phyloP scores from a whole-genome alignment of 2,113 vertebrate genomes.

The Nothoprocta perdicaria region DNA sequence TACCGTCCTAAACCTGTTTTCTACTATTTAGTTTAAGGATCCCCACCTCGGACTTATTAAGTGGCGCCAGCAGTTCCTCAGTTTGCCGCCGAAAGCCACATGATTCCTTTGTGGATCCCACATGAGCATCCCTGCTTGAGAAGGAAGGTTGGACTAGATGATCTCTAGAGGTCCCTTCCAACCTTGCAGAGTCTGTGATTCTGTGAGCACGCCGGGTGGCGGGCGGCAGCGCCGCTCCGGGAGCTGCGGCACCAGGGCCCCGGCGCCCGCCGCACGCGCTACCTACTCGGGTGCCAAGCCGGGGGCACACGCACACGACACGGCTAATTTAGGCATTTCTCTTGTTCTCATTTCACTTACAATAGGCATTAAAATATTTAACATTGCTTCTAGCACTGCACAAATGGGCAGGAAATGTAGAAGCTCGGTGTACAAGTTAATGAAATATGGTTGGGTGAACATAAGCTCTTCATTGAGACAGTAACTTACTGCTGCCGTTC shows the following conservation, averaged over 20 bases:
- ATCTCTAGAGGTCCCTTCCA: no score
- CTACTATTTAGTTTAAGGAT: not conserved
- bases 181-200: no score
- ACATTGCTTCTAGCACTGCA: not conserved
- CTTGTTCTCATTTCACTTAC: constrained; percentile 5
- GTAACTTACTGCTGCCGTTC: constrained; percentile 44
- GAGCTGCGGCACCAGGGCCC: fast-evolving
- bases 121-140: no score
- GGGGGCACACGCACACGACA: fast-evolving
- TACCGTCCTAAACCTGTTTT: fast-evolving
- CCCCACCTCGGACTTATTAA: not conserved
- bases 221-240: not conserved
- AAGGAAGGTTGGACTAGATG: no score
- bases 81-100: not conserved
- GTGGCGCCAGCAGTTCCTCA: not conserved
- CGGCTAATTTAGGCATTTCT: not conserved
- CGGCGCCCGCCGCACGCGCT: not conserved
- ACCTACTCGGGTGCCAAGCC: fast-evolving
- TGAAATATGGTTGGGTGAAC: constrained; percentile 73
- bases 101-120: fast-evolving
- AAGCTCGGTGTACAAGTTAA: constrained; percentile 67
- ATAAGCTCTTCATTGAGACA: constrained; percentile 73
- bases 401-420: constrained; percentile 55
- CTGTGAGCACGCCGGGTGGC: no score
- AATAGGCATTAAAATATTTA: constrained; percentile 24